phyloP scores from a whole-genome alignment of 92 coral and sea anemone genomes.

The Epizoanthus rinbou region DNA sequence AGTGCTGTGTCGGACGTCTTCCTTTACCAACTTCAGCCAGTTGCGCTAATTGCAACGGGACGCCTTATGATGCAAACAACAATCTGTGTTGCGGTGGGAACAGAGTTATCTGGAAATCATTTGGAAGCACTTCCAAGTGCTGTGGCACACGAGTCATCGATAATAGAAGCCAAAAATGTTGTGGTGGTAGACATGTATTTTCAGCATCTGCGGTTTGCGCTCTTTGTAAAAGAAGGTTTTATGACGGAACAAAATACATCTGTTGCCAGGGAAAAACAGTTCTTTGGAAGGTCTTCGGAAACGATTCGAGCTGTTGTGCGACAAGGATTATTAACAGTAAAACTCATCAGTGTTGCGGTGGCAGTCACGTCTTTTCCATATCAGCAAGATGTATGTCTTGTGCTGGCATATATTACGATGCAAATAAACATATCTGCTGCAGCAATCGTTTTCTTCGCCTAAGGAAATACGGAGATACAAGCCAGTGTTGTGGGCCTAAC shows the following conservation, averaged over 20 bases:
- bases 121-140: neutral
- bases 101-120: neutral
- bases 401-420: neutral
- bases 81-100: neutral
- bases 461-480: neutral
- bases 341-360: neutral
- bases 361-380: neutral
- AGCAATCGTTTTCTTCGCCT: neutral
- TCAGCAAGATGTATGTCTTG: constrained; percentile 4
- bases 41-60: neutral
- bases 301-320: neutral
- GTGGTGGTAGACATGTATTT: neutral
- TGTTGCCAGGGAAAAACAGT: neutral
- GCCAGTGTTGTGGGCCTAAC: constrained; percentile 7
- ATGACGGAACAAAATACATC: neutral
- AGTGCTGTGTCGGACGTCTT: neutral
- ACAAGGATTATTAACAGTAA: neutral
- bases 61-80: neutral
- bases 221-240: neutral
- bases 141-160: constrained; percentile 14
- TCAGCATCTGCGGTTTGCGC: neutral
- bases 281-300: constrained; percentile 9
- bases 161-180: neutral
- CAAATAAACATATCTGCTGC: neutral
- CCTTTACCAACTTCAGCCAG: neutral